Percentiles rank a stretch among this genome's conserved stretches.
Conservation (phyloP, 2,113 vertebrate genomes). For the Aleadryas rufinucha region DNA sequence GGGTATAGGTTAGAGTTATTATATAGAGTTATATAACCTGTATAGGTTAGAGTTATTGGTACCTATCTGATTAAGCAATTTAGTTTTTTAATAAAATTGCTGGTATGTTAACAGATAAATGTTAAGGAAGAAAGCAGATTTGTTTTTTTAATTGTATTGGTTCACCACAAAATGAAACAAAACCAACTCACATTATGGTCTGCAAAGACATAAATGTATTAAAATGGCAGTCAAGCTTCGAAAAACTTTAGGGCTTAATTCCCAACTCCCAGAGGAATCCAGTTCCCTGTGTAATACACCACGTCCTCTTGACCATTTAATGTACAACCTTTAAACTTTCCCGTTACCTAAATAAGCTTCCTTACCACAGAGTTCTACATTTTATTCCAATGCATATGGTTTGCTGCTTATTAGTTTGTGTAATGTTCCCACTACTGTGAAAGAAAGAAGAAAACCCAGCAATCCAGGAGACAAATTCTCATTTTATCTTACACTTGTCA, state of each 20-base stretch:
- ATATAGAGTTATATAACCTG: no score
- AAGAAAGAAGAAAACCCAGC: background rate
- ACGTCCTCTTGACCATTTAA: background rate
- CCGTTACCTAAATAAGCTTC: background rate
- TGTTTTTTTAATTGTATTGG: background rate
- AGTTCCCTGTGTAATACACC: background rate
- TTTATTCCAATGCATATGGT: background rate
- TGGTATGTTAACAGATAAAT: background rate
- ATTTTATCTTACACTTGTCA: constrained; percentile 46
- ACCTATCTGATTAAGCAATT: background rate
- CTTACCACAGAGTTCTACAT: background rate
- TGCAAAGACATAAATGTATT: background rate
- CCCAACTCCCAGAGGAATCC: background rate
- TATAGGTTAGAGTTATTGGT: background rate
- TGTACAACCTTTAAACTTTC: background rate
- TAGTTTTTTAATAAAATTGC: background rate
- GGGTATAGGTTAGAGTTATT: background rate
- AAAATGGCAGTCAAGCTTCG: background rate
- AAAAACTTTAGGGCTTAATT: background rate
- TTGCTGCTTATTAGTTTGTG: constrained; percentile 19
- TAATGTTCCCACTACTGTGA: background rate
- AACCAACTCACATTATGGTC: background rate
- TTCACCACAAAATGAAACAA: background rate
- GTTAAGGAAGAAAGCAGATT: background rate
- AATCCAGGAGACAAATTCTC: background rate